These are phyloP conservation scores for Hymenochirus boettgeri DNA, from an alignment of 2,113 vertebrate genomes.

Conservation along the genomic window DNA sequence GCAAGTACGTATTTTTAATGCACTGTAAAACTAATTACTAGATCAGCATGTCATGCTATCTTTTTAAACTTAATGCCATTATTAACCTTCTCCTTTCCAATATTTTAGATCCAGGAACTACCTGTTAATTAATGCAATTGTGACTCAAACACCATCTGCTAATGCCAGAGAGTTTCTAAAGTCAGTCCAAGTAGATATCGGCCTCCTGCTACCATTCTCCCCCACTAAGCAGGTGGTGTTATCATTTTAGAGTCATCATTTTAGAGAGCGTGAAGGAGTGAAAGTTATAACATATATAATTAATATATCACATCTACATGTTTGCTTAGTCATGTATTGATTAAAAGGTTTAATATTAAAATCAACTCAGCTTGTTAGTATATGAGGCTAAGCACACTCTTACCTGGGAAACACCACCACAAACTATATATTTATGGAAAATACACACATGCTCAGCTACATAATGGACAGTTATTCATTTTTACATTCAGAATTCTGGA, in stretches of 20 bases:
- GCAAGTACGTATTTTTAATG: no score
- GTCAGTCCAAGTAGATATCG: conserved; percentile 34
- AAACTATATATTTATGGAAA: no score
- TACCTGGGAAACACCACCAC: no score
- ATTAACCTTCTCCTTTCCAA: conserved; percentile 19
- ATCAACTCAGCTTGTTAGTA: no score
- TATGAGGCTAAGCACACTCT: no score
- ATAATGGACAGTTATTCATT: no score
- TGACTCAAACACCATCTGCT: conserved; percentile 56
- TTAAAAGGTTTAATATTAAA: no score
- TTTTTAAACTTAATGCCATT: conserved; percentile 12
- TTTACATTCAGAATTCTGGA: no score
- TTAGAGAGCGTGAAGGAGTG: conserved; percentile 29
- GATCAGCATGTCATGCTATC: background rate
- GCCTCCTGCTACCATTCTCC: conserved; percentile 21
- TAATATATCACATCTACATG: no score
- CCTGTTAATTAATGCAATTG: conserved; percentile 53
- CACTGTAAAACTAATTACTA: conserved; percentile 17
- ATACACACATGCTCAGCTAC: no score
- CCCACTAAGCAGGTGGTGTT: conserved; percentile 41
- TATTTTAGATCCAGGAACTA: conserved; percentile 51
- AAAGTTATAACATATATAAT: no score
- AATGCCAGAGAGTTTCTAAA: conserved; percentile 45
- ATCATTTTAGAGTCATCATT: conserved; percentile 46
- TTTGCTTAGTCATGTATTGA: no score